Evolutionary conservation across 2,797 vertebrate genomes (phyloP).

Genomic region (Philypnodon macrostomus): DNA sequence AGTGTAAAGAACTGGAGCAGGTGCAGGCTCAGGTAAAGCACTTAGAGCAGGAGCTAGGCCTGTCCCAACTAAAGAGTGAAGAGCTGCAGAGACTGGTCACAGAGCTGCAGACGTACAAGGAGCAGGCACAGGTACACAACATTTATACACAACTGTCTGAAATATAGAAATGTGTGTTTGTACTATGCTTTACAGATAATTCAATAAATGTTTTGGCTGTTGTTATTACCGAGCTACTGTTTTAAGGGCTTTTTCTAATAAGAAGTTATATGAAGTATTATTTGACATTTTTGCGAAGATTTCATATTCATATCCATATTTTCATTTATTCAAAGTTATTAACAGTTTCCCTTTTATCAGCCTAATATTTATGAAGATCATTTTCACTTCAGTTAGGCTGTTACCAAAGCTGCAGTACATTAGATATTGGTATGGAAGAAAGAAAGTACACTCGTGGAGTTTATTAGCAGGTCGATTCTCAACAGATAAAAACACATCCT

Average conservation of each 20-base stretch:
- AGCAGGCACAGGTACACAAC: slow-evolving; percentile 80
- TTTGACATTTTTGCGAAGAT: too few species aligned
- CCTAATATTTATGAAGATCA: slow-evolving; percentile 26
- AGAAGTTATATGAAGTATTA: background rate
- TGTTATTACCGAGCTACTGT: too few species aligned
- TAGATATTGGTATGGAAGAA: too few species aligned
- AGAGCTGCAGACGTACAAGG: slow-evolving; percentile 81
- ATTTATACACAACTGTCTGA: background rate
- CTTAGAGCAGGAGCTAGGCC: slow-evolving; percentile 72
- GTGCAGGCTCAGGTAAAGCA: slow-evolving; percentile 69
- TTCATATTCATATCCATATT: background rate
- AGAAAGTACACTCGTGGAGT: too few species aligned
- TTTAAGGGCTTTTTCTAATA: too few species aligned
- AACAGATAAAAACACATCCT: too few species aligned
- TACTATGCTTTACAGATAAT: too few species aligned
- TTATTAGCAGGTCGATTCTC: too few species aligned
- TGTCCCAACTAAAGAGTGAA: slow-evolving; percentile 64
- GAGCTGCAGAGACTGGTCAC: slow-evolving; percentile 76
- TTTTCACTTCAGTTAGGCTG: slow-evolving; percentile 47
- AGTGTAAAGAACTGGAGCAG: slow-evolving; percentile 66
- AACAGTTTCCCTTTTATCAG: slow-evolving; percentile 20
- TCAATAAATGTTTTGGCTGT: too few species aligned
- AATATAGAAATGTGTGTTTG: too few species aligned
- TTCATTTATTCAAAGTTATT: background rate
- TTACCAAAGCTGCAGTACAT: background rate